A percentile compares a stretch with the other conserved stretches of the same genome.
These are phyloP conservation scores for Hetaerina titia DNA, from an alignment of 2,888 invertebrate species.

Conservation along the genomic window DNA sequence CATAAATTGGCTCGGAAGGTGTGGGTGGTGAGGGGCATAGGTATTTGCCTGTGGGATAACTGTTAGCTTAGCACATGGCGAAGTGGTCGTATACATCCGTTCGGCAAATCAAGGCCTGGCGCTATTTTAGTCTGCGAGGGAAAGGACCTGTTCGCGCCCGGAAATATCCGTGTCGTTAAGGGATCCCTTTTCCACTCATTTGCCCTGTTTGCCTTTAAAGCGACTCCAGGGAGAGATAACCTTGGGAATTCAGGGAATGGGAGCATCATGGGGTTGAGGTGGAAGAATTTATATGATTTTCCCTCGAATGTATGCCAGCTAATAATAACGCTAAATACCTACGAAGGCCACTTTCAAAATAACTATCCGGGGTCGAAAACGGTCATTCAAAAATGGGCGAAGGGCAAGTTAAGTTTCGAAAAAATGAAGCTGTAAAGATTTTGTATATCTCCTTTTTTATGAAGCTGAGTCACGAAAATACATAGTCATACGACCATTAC, in stretches of 20 bases:
- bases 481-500: not conserved
- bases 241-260: not conserved
- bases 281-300: not conserved
- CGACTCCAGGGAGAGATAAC: not conserved
- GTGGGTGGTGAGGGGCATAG: too few species aligned
- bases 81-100: not conserved
- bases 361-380: not conserved
- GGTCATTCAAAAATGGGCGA: not conserved
- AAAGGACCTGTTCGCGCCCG: not conserved
- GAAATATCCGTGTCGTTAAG: not conserved
- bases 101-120: not conserved
- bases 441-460: too few species aligned
- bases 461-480: too few species aligned
- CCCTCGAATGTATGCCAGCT: not conserved
- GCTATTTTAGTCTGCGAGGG: not conserved
- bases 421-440: not conserved
- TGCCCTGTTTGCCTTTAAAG: not conserved
- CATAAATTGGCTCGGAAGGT: not conserved
- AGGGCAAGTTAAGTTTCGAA: too few species aligned
- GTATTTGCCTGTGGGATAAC: not conserved
- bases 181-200: not conserved
- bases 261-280: not conserved
- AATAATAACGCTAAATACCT: not conserved
- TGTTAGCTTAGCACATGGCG: not conserved
- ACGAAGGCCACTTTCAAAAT: constrained; percentile 32